Percentiles rank a stretch among this genome's conserved stretches.
Evolutionary conservation across 2,113 vertebrate species (phyloP).

Genomic region (Gulo gulo): DNA sequence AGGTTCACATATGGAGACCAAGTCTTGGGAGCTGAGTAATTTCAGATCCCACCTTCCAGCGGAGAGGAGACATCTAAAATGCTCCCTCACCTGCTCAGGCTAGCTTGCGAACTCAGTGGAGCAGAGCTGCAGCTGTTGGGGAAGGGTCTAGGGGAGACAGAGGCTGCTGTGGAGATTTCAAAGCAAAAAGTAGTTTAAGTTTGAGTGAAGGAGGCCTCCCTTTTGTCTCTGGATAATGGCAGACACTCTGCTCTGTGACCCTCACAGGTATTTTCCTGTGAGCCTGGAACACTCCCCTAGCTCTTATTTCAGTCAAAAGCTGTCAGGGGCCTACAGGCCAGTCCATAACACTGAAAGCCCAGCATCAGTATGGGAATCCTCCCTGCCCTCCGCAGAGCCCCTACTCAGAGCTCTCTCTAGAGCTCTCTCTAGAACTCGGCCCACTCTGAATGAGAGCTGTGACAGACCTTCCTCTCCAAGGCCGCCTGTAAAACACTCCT

Average conservation of each 20-base stretch:
- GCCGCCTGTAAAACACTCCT: not conserved
- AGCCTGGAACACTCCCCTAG: not conserved
- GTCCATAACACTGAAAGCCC: not conserved
- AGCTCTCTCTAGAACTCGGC: not conserved
- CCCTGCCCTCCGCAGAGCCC: not conserved
- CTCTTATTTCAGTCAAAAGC: not conserved
- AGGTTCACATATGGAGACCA: not conserved
- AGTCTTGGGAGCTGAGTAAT: not conserved
- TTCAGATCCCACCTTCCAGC: not conserved
- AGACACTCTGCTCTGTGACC: not conserved
- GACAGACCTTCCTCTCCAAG: not conserved
- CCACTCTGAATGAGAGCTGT: not conserved
- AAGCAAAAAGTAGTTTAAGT: not conserved
- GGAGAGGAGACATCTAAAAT: not conserved
- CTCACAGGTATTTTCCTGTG: not conserved
- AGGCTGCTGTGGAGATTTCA: not conserved
- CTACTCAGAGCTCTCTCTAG: not conserved
- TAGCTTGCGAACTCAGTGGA: not conserved
- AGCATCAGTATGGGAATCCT: not conserved
- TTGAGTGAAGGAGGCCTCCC: not conserved
- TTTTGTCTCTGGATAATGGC: not conserved
- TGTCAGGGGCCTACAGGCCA: not conserved
- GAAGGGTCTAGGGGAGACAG: not conserved
- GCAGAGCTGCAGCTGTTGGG: not conserved
- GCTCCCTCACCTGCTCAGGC: not conserved